phyloP scores from a whole-genome alignment of 1,140 invertebrate species.

The Metopolophium dirhodum region DNA sequence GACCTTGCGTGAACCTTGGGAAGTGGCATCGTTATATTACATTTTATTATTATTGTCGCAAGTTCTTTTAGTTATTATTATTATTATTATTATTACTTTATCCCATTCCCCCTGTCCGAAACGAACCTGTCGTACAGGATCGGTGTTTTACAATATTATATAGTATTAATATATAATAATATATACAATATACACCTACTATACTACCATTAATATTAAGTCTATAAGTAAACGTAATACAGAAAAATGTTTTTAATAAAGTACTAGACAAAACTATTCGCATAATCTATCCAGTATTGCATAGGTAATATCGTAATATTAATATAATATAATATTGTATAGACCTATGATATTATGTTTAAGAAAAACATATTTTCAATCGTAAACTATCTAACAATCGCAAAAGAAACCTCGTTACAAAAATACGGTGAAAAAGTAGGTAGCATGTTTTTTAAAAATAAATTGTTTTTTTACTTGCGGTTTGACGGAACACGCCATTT shows the following conservation, averaged over 20 bases:
- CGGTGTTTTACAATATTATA: background rate
- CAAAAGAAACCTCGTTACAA: background rate
- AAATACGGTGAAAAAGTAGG: background rate
- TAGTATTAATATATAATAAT: too few relatives aligned
- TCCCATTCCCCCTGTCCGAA: background rate
- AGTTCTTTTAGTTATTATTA: slow-evolving; percentile 22
- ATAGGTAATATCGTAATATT: background rate
- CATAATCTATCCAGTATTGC: background rate
- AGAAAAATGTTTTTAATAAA: background rate
- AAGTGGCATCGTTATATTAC: slow-evolving; percentile 11
- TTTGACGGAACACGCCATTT: background rate
- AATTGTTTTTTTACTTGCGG: too few relatives aligned
- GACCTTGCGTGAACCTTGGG: slow-evolving; percentile 38
- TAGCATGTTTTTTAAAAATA: background rate
- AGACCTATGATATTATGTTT: too few relatives aligned
- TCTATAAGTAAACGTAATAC: too few relatives aligned
- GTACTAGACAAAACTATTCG: background rate
- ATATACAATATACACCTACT: background rate
- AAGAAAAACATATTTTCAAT: background rate
- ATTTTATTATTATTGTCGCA: slow-evolving; percentile 19
- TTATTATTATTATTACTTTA: background rate
- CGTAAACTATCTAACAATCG: background rate
- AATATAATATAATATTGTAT: too few relatives aligned
- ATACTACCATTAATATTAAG: too few relatives aligned
- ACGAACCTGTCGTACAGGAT: background rate